Conservation (phyloP, 2,888 invertebrate genomes). For the Venustoraphidia nigricollis region DNA sequence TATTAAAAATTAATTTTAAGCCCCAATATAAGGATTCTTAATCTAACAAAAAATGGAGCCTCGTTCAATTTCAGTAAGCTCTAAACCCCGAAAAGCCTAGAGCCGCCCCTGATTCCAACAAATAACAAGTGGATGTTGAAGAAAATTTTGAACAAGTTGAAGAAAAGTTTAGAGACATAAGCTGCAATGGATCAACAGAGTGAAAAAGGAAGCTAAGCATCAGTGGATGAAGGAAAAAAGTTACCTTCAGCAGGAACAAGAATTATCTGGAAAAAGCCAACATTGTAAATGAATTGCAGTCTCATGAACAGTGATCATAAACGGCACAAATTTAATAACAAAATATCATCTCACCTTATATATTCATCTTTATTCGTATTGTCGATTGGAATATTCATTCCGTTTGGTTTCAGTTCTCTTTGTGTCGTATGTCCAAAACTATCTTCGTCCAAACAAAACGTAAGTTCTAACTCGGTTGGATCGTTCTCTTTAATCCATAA, state of each 20-base stretch:
- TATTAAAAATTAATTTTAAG: too few relatives aligned
- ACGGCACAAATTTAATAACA: background rate
- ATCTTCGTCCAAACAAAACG: conserved; percentile 94
- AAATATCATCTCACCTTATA: conserved; percentile 58
- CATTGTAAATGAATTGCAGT: background rate
- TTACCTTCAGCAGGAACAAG: background rate
- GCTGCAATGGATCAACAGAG: too few relatives aligned
- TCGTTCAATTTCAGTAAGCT: too few relatives aligned
- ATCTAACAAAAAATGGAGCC: too few relatives aligned
- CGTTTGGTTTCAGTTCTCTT: conserved; percentile 79
- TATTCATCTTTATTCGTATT: conserved; percentile 95
- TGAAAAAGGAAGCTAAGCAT: too few relatives aligned
- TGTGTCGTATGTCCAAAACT: conserved; percentile 90
- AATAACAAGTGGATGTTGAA: too few relatives aligned
- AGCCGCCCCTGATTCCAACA: too few relatives aligned
- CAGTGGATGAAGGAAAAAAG: too few relatives aligned
- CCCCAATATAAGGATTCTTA: too few relatives aligned
- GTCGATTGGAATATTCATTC: conserved; percentile 78
- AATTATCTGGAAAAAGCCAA: background rate
- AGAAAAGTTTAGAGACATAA: too few relatives aligned
- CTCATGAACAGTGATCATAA: background rate
- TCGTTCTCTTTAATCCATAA: conserved; percentile 95
- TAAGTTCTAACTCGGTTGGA: conserved; percentile 84
- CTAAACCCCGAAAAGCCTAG: too few relatives aligned
- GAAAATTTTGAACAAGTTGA: too few relatives aligned